phyloP scores from a whole-genome alignment of 2,797 vertebrate species.

The Sylvia borin region DNA sequence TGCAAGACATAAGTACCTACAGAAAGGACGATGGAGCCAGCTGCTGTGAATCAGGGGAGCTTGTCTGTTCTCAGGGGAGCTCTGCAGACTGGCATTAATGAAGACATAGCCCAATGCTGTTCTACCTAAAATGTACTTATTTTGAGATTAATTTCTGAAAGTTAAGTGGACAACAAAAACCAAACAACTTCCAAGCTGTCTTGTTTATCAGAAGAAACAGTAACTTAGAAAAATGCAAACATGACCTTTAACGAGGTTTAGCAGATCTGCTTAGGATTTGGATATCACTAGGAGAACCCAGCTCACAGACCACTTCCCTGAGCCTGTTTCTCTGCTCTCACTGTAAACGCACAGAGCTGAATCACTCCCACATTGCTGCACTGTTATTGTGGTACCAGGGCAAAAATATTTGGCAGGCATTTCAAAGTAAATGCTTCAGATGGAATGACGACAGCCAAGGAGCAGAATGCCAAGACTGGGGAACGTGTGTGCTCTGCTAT shows the following conservation, averaged over 20 bases:
- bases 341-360: slow-evolving; percentile 44
- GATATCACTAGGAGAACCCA: not conserved
- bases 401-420: slow-evolving; percentile 79
- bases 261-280: not conserved
- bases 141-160: slow-evolving; percentile 19
- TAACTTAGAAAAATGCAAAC: not conserved
- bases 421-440: slow-evolving; percentile 77
- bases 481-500: slow-evolving; percentile 62
- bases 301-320: not conserved
- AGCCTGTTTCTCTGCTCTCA: not conserved
- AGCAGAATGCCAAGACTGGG: slow-evolving; percentile 70
- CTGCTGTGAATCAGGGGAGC: not conserved
- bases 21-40: not conserved
- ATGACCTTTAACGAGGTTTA: not conserved
- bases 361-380: slow-evolving; percentile 66
- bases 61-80: not conserved
- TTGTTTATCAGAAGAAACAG: not conserved
- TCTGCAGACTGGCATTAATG: not conserved
- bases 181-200: not conserved
- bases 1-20: not conserved
- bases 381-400: slow-evolving; percentile 75
- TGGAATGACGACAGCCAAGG: slow-evolving; percentile 70
- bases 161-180: not conserved
- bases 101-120: not conserved
- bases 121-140: not conserved